phyloP scores from a whole-genome alignment of 2,797 vertebrate species.

The Labroides dimidiatus region DNA sequence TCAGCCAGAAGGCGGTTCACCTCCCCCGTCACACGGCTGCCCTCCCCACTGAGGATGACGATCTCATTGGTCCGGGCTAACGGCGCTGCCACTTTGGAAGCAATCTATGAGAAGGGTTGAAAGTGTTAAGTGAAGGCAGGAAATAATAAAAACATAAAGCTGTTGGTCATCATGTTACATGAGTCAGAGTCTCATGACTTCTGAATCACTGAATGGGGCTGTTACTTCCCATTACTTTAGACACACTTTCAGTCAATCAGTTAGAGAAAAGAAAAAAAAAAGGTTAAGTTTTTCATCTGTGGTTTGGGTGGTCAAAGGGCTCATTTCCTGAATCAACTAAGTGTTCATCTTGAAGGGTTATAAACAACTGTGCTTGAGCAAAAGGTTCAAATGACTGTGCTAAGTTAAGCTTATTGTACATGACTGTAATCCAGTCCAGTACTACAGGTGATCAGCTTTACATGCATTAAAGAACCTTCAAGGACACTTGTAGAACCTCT shows the following conservation, averaged over 20 bases:
- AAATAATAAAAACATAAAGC: not conserved
- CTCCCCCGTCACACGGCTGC: constrained; percentile 83
- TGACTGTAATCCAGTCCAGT: too few species aligned
- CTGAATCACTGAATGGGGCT: constrained; percentile 4
- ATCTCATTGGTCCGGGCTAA: constrained; percentile 92
- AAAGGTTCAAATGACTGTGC: too few species aligned
- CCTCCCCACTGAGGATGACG: constrained; percentile 91
- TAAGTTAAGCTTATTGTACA: too few species aligned
- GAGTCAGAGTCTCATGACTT: not conserved
- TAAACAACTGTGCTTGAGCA: too few species aligned
- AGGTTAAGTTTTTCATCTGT: too few species aligned
- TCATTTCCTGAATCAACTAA: too few species aligned
- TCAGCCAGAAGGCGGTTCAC: constrained; percentile 92
- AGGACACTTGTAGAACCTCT: not conserved
- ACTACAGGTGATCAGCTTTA: too few species aligned
- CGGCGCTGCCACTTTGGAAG: constrained; percentile 90
- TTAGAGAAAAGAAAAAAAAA: too few species aligned
- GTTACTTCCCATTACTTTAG: not conserved
- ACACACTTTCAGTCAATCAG: not conserved
- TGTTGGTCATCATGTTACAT: not conserved
- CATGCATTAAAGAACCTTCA: too few species aligned
- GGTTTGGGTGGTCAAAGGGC: too few species aligned
- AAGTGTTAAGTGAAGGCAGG: constrained; percentile 4
- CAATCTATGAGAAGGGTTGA: constrained; percentile 81
- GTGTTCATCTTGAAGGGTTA: too few species aligned